Percentiles rank a stretch among this genome's conserved stretches.
These are phyloP conservation scores for Iphiclides podalirius DNA, from an alignment of 2,888 invertebrate genomes.

Conservation along the genomic window DNA sequence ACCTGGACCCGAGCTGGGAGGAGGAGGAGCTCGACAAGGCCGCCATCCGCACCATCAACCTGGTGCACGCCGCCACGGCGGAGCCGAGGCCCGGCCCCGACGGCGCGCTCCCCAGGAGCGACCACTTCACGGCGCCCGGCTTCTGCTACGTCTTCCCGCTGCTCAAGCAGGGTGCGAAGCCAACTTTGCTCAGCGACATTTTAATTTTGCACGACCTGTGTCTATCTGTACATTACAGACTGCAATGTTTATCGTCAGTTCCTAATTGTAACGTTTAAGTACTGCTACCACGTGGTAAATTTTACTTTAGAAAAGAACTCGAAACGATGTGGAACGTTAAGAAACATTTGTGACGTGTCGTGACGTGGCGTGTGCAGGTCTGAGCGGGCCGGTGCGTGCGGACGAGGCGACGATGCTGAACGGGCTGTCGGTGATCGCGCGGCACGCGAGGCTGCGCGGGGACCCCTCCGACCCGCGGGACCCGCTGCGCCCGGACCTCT, in stretches of 20 bases:
- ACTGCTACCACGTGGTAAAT: no score
- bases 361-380: conserved; percentile 40
- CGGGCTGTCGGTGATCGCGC: conserved; percentile 79
- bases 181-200: not conserved
- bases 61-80: conserved; percentile 76
- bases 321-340: no score
- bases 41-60: conserved; percentile 82
- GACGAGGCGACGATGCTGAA: conserved; percentile 76
- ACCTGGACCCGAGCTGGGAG: conserved; percentile 88
- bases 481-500: conserved; percentile 85
- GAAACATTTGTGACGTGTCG: no score
- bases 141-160: conserved; percentile 92
- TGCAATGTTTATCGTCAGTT: no score
- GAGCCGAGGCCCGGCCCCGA: conserved; percentile 30
- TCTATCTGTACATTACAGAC: no score
- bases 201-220: not conserved
- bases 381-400: conserved; percentile 63
- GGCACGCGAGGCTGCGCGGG: conserved; percentile 80
- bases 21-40: conserved; percentile 83
- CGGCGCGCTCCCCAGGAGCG: conserved; percentile 30
- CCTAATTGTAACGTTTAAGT: no score
- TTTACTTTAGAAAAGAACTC: no score
- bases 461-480: conserved; percentile 74
- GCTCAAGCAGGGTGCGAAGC: conserved; percentile 80
- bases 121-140: conserved; percentile 83